These are phyloP conservation scores for Arctia plantaginis DNA, from an alignment of 2,888 invertebrate genomes.

Conservation along the genomic window DNA sequence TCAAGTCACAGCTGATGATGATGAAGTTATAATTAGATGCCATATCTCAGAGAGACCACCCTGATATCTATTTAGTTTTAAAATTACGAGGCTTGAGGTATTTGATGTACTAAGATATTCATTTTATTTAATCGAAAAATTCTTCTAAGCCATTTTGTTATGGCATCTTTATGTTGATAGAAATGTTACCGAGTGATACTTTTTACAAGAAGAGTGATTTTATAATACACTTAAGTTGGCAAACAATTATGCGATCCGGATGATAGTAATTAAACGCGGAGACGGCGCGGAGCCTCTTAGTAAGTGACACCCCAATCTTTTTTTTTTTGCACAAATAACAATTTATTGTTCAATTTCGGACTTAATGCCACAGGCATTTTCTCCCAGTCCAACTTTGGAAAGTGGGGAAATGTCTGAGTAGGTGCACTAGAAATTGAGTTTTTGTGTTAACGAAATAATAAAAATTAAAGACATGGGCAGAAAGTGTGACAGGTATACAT, in stretches of 20 bases:
- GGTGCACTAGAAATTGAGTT: no score
- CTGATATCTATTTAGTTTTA: constrained; percentile 29
- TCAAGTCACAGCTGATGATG: constrained; percentile 36
- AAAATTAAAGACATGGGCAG: no score
- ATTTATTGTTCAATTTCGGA: no score
- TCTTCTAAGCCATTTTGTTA: constrained; percentile 9
- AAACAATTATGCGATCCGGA: neutral
- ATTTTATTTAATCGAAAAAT: constrained; percentile 13
- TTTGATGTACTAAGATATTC: neutral
- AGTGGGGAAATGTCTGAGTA: no score
- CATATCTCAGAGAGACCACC: constrained; percentile 44
- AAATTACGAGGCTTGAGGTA: constrained; percentile 8
- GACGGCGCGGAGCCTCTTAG: no score
- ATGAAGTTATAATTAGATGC: constrained; percentile 51
- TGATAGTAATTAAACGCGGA: neutral
- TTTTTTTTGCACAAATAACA: no score
- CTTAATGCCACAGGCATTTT: no score
- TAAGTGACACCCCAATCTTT: no score
- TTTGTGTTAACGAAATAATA: no score
- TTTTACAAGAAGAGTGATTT: neutral
- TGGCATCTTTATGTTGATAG: constrained; percentile 2
- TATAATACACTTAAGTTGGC: neutral
- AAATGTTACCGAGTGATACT: neutral
- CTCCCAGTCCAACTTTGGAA: no score
- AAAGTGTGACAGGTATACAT: no score